Evolutionary conservation across 2,888 invertebrate genomes (phyloP).

Genomic region (Aspidiotus rigidus): DNA sequence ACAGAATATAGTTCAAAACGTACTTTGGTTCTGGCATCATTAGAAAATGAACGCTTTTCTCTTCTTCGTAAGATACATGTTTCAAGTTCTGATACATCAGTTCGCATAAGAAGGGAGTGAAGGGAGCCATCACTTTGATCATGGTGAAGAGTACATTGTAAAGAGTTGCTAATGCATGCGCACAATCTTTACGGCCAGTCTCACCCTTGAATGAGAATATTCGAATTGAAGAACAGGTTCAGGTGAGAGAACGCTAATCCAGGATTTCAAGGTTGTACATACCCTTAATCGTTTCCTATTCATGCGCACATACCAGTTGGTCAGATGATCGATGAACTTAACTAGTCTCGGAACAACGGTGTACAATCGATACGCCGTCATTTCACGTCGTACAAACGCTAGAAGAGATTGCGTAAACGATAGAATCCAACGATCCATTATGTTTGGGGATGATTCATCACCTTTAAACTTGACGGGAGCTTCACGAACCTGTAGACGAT

Average conservation of each 20-base stretch:
- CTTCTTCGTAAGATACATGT: slow-evolving; percentile 48
- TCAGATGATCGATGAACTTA: slow-evolving; percentile 93
- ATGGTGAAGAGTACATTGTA: slow-evolving; percentile 81
- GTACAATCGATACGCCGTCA: slow-evolving; percentile 88
- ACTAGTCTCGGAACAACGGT: slow-evolving; percentile 89
- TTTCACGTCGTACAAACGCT: slow-evolving; percentile 79
- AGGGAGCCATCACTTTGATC: slow-evolving; percentile 90
- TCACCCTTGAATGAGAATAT: slow-evolving; percentile 55
- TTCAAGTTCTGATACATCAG: slow-evolving; percentile 84
- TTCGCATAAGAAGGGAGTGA: slow-evolving; percentile 93
- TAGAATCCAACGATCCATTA: slow-evolving; percentile 95
- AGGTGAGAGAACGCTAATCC: neutral
- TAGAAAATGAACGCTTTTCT: slow-evolving; percentile 80
- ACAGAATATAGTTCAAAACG: slow-evolving; percentile 17
- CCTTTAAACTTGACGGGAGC: slow-evolving; percentile 26
- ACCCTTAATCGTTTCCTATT: slow-evolving; percentile 84
- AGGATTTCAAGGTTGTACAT: slow-evolving; percentile 9
- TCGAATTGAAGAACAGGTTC: neutral
- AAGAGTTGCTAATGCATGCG: slow-evolving; percentile 74
- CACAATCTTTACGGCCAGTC: slow-evolving; percentile 67
- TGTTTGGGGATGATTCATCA: slow-evolving; percentile 48
- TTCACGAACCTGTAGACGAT: slow-evolving; percentile 16
- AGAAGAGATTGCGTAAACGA: slow-evolving; percentile 92
- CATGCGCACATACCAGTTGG: slow-evolving; percentile 98
- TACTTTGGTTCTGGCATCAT: slow-evolving; percentile 65